Base-by-base conservation (phyloP, 2,797 vertebrate species). In the Nothura maculosa region DNA sequence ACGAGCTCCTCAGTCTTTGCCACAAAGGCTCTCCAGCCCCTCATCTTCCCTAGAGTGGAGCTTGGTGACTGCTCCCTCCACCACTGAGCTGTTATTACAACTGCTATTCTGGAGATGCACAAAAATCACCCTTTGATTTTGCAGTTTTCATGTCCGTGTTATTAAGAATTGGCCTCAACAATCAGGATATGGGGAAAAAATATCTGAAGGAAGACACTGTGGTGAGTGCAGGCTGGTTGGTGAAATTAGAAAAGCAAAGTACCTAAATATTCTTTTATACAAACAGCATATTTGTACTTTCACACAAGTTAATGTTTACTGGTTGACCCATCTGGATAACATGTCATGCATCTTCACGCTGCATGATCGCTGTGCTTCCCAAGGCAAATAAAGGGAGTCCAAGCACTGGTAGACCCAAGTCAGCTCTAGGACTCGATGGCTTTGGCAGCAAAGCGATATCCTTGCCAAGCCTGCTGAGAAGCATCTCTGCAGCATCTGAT, bases 121-220 rank as follows among this genome's bases (percentile, higher is more conserved):
- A 73, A 54, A 54, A 81, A 54, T 36, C 30, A 90, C 87, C 67
- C 61, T 38, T 19, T 52, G 21, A 67, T 78, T 76, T 82, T 92
- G 55, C 64, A 62, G 21, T 50, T 92, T 72, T 67, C 54, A 81
- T 12, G 72, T 17, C 30, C 36, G 28, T 25, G 80, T 87, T 70
- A 91, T 91, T 91, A 83, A 72, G 60, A 62, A 83, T 40, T 36
- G 64, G 54, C 58, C 67, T 85, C 19, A 20, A 9, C 76, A 90
- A 93, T 91, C 78, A 87, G 42, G 19, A 76, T 25, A 67, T 34
- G 38, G 32, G 50, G 50, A 27, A 54, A 25, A 89, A 82, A 77
- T 72, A 32, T 3, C 36, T 75, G 63, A 60, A 92, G 47, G 17
- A 81, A 92, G 58, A 80, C 40, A 81, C 75, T 55, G 50, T 5